These are phyloP conservation scores for Pandemis cinnamomeana DNA, from an alignment of 2,888 invertebrate species.

Conservation along the genomic window DNA sequence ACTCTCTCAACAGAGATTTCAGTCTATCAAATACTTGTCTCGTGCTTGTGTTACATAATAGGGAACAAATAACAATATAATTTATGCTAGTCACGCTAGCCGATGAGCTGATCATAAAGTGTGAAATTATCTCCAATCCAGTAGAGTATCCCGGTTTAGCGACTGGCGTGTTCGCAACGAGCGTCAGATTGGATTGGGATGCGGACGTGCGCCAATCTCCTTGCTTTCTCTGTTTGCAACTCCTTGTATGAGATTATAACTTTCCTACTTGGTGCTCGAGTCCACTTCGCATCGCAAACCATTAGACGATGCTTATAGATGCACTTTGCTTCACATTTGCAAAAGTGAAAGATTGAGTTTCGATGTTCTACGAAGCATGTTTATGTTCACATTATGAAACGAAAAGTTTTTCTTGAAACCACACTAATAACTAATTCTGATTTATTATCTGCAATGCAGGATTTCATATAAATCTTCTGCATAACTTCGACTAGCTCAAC, in stretches of 20 bases:
- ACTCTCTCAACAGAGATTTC: too few species aligned
- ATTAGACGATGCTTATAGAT: slow-evolving; percentile 50
- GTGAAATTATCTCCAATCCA: slow-evolving; percentile 9
- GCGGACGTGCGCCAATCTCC: slow-evolving; percentile 40
- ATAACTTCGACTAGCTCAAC: too few species aligned
- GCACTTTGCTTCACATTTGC: slow-evolving; percentile 42
- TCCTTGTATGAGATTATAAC: slow-evolving; percentile 24
- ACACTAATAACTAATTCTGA: neutral
- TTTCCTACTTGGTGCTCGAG: slow-evolving; percentile 14
- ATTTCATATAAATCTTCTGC: neutral
- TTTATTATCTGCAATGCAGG: neutral
- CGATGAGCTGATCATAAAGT: neutral
- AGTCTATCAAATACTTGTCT: neutral
- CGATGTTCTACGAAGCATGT: neutral
- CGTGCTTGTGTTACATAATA: neutral
- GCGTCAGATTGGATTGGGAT: slow-evolving; percentile 44
- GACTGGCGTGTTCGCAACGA: slow-evolving; percentile 8
- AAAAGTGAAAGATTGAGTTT: neutral
- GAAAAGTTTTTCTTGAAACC: neutral
- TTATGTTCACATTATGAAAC: neutral
- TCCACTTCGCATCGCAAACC: slow-evolving; percentile 45
- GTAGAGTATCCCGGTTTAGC: slow-evolving; percentile 18
- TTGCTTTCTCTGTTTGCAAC: slow-evolving; percentile 17
- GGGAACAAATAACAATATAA: neutral
- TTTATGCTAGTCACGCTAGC: neutral